Evolutionary conservation across 2,113 vertebrate species (phyloP).

Genomic region (Ia io): DNA sequence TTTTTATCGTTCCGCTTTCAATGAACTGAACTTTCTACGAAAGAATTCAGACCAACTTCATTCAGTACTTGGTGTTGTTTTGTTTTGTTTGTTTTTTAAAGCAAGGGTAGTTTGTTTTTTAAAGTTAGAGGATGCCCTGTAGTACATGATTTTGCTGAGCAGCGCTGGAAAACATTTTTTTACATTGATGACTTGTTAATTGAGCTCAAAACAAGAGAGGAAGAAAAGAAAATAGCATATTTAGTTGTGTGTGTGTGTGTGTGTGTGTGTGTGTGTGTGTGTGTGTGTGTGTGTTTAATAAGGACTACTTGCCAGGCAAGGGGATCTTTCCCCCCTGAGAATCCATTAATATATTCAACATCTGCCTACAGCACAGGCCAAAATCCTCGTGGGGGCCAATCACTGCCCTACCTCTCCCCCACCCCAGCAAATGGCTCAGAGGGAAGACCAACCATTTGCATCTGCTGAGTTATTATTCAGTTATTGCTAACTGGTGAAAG

Average conservation of each 20-base stretch:
- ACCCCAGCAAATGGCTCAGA: not conserved
- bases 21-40: constrained; percentile 43
- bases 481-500: not conserved
- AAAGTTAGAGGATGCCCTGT: not conserved
- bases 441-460: not conserved
- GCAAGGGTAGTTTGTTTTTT: not conserved
- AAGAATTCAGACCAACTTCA: not conserved
- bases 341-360: not conserved
- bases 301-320: not conserved
- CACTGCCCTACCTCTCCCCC: not conserved
- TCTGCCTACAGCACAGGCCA: not conserved
- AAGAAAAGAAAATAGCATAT: not conserved
- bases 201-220: not conserved
- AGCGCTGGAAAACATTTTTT: not conserved
- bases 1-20: constrained; percentile 57
- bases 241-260: not conserved
- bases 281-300: not conserved
- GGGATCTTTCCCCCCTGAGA: not conserved
- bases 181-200: not conserved
- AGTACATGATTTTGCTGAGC: not conserved
- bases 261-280: too few relatives aligned
- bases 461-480: not conserved
- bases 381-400: not conserved
- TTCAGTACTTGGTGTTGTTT: not conserved
- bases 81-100: not conserved